Evolutionary conservation across 1,140 invertebrate genomes (phyloP), one percentile per base, ranked within the genome.

Genomic region (Latrodectus geometricus): DNA sequence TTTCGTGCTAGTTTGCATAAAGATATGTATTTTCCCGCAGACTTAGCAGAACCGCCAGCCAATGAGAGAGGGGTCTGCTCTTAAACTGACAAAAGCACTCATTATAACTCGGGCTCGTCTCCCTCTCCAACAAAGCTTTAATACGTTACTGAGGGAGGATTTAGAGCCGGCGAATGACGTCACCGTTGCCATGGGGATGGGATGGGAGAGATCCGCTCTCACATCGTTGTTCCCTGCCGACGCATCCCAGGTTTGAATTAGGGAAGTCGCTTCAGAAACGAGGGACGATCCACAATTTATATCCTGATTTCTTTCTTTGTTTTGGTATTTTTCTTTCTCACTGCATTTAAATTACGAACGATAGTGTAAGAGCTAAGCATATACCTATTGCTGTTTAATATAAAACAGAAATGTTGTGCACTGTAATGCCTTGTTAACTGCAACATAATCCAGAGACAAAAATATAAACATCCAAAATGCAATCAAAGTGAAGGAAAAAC

Each of bases 11-110:
- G 83, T 86, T 86, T 86, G 83, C 83, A 86, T 86, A 86, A 86
- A 86, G 74, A 86, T 86, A 86, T 86, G 83, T 76, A 86, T 86
- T 61, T 86, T 86, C 83, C 83, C 61, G 83, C 75, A 75, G 82
- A 84, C 82, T 66, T 76, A 75, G 72, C 73, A 76, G 66, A 21
- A 35, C 79, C 66, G 66, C 68, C 65, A 56, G 52, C 83, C 83
- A 86, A 86, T 86, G 35, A 50, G 48, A 86, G 35, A 20, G 65
- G 70, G 23, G 23, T 48, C 73, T 54, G 65, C 82, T 56, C 73
- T 84, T 76, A 75, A 70, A 78, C 83, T 78, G 83, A 86, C 83
- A 86, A 86, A 86, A 74, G 61, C 82, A 56, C 83, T 86, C 75
- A 86, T 86, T 86, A 86, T 70, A 78, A 86, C 50, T 68, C 50